Evolutionary conservation across 2,113 vertebrate genomes (phyloP).

Genomic region (Pollimyrus isidori): DNA sequence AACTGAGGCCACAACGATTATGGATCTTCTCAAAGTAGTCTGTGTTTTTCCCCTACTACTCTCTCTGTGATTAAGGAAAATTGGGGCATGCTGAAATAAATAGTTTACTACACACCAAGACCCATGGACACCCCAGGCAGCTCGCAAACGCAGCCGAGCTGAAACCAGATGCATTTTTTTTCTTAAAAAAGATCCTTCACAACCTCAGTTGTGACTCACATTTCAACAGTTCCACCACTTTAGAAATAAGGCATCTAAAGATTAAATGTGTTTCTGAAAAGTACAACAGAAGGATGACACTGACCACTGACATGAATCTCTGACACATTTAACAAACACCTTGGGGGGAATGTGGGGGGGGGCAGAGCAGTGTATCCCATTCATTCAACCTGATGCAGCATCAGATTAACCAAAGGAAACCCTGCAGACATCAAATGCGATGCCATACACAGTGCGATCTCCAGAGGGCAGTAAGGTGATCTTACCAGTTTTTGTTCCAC

Average conservation of each 20-base stretch:
- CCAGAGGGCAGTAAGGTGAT: neutral
- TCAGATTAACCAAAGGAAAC: neutral
- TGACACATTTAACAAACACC: neutral
- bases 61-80: neutral
- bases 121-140: neutral
- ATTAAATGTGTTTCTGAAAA: neutral
- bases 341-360: neutral
- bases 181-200: neutral
- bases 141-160: neutral
- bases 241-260: neutral
- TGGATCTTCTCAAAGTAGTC: neutral
- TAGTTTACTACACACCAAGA: neutral
- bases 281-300: neutral
- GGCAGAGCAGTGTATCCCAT: neutral
- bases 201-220: neutral
- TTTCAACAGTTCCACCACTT: neutral
- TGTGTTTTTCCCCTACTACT: neutral
- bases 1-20: neutral
- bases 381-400: neutral
- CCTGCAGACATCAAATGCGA: neutral
- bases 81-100: neutral
- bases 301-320: neutral
- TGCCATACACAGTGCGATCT: neutral
- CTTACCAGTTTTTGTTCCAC: constrained; percentile 98
- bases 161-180: neutral